Evolutionary conservation across 2,113 vertebrate species (phyloP).

Genomic region (Neopipo cinnamomea): DNA sequence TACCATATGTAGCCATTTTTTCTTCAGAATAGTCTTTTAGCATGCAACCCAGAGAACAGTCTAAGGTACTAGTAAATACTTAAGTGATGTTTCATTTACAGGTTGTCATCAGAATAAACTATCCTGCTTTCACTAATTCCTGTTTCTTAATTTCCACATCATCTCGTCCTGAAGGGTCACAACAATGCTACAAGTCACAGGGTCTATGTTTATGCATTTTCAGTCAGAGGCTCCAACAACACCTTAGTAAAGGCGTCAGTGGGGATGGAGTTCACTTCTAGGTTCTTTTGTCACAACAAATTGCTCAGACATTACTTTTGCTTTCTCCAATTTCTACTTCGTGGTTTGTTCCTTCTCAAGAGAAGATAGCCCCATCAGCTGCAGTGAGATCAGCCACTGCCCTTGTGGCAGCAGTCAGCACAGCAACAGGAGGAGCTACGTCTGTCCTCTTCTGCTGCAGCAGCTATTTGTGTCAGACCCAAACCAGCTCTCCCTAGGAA

Average conservation of each 20-base stretch:
- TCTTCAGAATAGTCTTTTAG: not conserved
- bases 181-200: not conserved
- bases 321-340: not conserved
- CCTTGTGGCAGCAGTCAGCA: not conserved
- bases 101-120: not conserved
- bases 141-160: not conserved
- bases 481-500: not conserved
- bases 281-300: not conserved
- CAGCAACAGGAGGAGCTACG: not conserved
- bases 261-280: not conserved
- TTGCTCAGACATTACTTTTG: not conserved
- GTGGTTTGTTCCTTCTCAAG: not conserved
- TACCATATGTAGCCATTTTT: not conserved
- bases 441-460: not conserved
- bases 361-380: not conserved
- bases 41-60: not conserved
- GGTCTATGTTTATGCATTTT: not conserved
- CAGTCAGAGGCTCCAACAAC: not conserved
- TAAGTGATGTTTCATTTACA: not conserved
- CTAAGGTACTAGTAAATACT: not conserved
- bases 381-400: not conserved
- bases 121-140: not conserved
- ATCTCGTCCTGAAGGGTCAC: not conserved
- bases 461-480: not conserved
- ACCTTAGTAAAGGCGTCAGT: not conserved